These are phyloP conservation scores for Tragopan temminckii DNA, from an alignment of 2,797 vertebrate species.

Conservation along the genomic window DNA sequence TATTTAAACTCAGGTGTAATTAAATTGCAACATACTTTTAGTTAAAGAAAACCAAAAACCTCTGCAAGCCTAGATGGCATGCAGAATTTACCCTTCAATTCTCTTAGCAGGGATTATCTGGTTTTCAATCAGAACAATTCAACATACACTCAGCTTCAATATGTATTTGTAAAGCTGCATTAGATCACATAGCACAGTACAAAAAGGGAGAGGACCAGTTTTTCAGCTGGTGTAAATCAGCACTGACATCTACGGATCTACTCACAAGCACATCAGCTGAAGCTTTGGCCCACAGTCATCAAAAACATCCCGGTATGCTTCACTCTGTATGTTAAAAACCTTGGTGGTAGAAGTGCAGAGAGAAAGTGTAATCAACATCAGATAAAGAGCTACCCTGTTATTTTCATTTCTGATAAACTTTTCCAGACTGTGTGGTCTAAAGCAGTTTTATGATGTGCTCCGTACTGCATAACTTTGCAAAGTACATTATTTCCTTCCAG, in stretches of 20 bases:
- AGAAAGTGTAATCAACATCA: neutral
- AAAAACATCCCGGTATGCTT: neutral
- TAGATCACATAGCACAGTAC: neutral
- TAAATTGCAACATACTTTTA: slow-evolving; percentile 51
- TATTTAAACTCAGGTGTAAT: slow-evolving; percentile 59
- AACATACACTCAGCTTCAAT: neutral
- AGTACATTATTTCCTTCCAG: slow-evolving; percentile 51
- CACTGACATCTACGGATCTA: slow-evolving; percentile 13
- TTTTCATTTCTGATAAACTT: neutral
- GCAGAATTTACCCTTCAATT: slow-evolving; percentile 29
- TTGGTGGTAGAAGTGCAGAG: neutral
- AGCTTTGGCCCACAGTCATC: slow-evolving; percentile 39
- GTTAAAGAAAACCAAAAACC: slow-evolving; percentile 36
- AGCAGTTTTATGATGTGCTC: slow-evolving; percentile 53
- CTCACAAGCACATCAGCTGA: slow-evolving; percentile 35
- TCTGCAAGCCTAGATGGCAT: slow-evolving; percentile 4
- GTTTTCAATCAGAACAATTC: slow-evolving; percentile 38
- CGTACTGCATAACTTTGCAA: slow-evolving; percentile 56
- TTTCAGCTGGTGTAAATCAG: slow-evolving; percentile 64
- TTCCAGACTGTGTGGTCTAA: slow-evolving; percentile 29
- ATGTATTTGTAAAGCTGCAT: slow-evolving; percentile 48
- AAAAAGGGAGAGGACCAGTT: slow-evolving; percentile 27
- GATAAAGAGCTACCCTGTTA: neutral
- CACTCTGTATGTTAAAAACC: neutral
- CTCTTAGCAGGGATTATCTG: slow-evolving; percentile 34